Percentiles rank a stretch among this genome's conserved stretches.
Evolutionary conservation across 1,140 invertebrate species (phyloP).

Genomic region (Helicorthomorpha holstii): DNA sequence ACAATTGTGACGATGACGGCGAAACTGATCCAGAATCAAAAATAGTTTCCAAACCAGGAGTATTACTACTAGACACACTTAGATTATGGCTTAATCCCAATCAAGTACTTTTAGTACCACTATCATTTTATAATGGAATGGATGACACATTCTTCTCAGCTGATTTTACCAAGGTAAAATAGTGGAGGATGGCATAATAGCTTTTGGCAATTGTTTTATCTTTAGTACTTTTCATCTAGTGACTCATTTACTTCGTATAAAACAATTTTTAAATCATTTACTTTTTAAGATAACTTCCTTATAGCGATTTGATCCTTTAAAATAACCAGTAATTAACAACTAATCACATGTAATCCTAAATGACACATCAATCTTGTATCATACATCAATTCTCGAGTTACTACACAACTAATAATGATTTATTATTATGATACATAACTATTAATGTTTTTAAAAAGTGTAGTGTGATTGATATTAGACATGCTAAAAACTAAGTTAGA

Average conservation of each 20-base stretch:
- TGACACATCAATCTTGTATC: too few relatives aligned
- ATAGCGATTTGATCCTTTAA: neutral
- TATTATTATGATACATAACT: too few relatives aligned
- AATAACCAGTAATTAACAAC: neutral
- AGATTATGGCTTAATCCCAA: neutral
- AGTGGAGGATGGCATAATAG: too few relatives aligned
- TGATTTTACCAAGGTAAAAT: neutral
- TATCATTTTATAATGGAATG: neutral
- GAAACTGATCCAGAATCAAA: neutral
- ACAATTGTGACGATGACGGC: neutral
- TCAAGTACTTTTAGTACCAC: neutral
- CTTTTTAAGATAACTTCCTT: neutral
- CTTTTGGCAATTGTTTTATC: too few relatives aligned
- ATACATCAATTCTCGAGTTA: too few relatives aligned
- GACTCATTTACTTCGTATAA: neutral
- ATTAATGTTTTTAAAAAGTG: too few relatives aligned
- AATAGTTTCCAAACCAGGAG: neutral
- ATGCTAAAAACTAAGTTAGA: too few relatives aligned
- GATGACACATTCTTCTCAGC: neutral
- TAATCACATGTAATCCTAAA: too few relatives aligned
- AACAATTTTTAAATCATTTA: neutral
- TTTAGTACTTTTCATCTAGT: neutral
- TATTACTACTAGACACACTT: neutral
- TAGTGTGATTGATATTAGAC: too few relatives aligned
- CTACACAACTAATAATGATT: too few relatives aligned